These are phyloP conservation scores for Helicoverpa zea DNA, from an alignment of 1,140 invertebrate genomes.

Conservation along the genomic window DNA sequence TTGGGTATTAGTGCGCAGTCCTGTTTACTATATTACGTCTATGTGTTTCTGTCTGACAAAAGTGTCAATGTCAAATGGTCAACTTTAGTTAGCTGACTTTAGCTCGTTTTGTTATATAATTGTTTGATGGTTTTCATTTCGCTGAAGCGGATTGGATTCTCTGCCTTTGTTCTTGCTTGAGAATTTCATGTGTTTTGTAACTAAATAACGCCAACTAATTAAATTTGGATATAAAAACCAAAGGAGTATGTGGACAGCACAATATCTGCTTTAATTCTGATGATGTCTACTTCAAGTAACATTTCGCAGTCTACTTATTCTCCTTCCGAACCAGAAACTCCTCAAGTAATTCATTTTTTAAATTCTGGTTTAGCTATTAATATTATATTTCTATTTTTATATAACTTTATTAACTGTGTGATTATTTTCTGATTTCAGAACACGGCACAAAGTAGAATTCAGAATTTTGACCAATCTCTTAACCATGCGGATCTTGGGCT, in stretches of 20 bases:
- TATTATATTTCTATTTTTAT: background rate
- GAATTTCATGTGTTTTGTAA: too few species aligned
- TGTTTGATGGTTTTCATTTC: too few species aligned
- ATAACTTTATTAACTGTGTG: constrained; percentile 19
- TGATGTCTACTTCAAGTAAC: constrained; percentile 82
- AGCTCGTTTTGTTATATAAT: too few species aligned
- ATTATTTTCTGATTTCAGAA: constrained; percentile 61
- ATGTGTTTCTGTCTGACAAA: too few species aligned
- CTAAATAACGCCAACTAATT: too few species aligned
- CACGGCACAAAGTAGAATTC: constrained; percentile 68
- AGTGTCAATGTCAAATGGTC: too few species aligned
- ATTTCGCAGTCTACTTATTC: constrained; percentile 80
- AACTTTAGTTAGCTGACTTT: too few species aligned
- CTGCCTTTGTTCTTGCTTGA: too few species aligned
- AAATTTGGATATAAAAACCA: too few species aligned
- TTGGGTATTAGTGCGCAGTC: too few species aligned
- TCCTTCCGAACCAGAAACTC: constrained; percentile 77
- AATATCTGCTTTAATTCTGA: background rate
- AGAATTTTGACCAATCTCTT: constrained; percentile 77
- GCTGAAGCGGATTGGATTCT: too few species aligned
- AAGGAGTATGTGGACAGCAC: background rate
- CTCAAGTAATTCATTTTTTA: constrained; percentile 66
- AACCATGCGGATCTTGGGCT: constrained; percentile 71
- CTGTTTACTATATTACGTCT: too few species aligned
- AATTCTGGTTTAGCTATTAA: background rate